Evolutionary conservation across 2,888 invertebrate species (phyloP).

Genomic region (Diachrysia chrysitis): DNA sequence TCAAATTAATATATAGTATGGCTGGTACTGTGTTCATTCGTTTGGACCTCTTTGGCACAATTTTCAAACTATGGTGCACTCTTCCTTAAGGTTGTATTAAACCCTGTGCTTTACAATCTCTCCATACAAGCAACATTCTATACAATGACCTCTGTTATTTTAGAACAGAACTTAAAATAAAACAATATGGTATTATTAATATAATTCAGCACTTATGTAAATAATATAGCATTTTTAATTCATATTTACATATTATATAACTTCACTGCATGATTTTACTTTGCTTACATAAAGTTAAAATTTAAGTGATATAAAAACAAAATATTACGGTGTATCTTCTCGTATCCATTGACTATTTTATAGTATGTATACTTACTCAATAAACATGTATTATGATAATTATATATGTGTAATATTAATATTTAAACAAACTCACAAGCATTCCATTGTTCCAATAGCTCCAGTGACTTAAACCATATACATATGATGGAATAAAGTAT

Average conservation of each 20-base stretch:
- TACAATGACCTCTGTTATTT: slow-evolving; percentile 11
- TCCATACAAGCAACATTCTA: slow-evolving; percentile 30
- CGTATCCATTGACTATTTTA: slow-evolving; percentile 45
- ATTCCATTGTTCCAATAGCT: slow-evolving; percentile 67
- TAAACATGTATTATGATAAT: slow-evolving; percentile 27
- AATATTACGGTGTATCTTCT: slow-evolving; percentile 48
- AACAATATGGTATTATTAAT: slow-evolving; percentile 1
- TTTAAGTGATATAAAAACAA: slow-evolving; percentile 55
- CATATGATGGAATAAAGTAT: slow-evolving; percentile 73
- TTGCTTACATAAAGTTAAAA: slow-evolving; percentile 22
- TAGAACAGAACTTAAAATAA: background rate
- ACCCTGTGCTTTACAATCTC: slow-evolving; percentile 40
- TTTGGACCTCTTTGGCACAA: slow-evolving; percentile 13
- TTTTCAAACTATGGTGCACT: slow-evolving; percentile 47
- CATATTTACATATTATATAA: slow-evolving; percentile 31
- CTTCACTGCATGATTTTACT: slow-evolving; percentile 25
- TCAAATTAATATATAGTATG: slow-evolving; percentile 44
- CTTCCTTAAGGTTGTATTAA: slow-evolving; percentile 30
- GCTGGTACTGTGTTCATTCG: slow-evolving; percentile 53
- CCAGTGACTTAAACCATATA: slow-evolving; percentile 66
- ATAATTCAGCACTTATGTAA: background rate
- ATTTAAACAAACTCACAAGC: slow-evolving; percentile 62
- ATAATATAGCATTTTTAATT: slow-evolving; percentile 4
- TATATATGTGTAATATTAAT: slow-evolving; percentile 42
- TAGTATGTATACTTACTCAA: slow-evolving; percentile 28